Percentiles rank a stretch among this genome's conserved stretches.
phyloP scores from a whole-genome alignment of 2,797 vertebrate species.

The Acrocephalus scirpaceus region DNA sequence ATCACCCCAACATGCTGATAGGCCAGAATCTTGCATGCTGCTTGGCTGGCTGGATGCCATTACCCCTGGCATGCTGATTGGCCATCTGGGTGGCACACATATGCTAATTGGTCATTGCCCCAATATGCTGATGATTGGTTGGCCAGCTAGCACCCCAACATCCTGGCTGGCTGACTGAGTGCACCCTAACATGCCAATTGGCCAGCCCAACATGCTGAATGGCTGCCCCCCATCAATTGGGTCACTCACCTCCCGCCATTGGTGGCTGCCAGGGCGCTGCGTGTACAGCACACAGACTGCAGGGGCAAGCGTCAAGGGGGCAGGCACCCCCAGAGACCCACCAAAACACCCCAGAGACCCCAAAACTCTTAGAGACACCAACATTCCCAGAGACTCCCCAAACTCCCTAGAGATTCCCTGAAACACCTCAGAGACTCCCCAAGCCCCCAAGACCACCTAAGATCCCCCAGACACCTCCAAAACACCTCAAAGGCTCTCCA shows the following conservation, averaged over 20 bases:
- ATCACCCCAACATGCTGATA: neutral
- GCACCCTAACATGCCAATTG: neutral
- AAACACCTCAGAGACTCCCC: neutral
- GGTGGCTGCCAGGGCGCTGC: slow-evolving; percentile 91
- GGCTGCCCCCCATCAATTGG: neutral
- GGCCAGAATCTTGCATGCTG: neutral
- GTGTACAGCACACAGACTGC: slow-evolving; percentile 94
- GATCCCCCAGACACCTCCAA: neutral
- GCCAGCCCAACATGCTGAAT: neutral
- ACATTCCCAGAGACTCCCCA: neutral
- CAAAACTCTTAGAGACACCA: neutral
- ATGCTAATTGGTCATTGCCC: neutral
- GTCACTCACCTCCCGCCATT: slow-evolving; percentile 91
- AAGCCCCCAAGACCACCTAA: rapidly evolving
- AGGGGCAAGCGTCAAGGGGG: neutral
- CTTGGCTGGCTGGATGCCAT: neutral
- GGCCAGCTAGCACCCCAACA: neutral
- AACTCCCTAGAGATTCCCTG: neutral
- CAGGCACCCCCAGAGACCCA: neutral
- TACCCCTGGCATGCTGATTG: neutral
- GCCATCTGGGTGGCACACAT: rapidly evolving
- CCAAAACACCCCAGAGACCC: neutral
- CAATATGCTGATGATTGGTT: neutral
- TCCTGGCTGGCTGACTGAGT: neutral
- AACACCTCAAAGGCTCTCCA: neutral